phyloP scores from a whole-genome alignment of 2,888 invertebrate genomes.

The Chelonus formosanus region DNA sequence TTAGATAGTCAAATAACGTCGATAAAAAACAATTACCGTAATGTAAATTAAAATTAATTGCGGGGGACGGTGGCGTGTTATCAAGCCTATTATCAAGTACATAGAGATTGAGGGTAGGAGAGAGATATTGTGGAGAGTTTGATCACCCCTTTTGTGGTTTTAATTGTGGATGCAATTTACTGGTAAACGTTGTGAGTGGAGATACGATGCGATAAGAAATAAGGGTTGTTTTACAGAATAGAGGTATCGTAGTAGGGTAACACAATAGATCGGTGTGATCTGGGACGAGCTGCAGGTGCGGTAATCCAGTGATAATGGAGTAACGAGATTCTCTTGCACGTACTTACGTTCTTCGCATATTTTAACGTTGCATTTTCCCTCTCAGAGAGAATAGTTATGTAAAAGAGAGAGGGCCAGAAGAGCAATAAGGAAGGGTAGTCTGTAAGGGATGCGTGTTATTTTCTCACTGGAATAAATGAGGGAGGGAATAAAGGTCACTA shows the following conservation, averaged over 20 bases:
- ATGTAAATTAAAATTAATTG: no score
- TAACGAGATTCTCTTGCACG: conserved; percentile 60
- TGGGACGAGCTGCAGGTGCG: conserved; percentile 53
- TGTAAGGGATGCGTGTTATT: not conserved
- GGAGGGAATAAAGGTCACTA: conserved; percentile 6
- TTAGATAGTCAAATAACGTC: no score
- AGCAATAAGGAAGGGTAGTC: conserved; percentile 1
- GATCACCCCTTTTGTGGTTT: conserved; percentile 15
- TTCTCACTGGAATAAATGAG: not conserved
- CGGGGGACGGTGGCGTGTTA: no score
- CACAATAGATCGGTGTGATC: conserved; percentile 40
- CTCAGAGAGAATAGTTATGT: conserved; percentile 10
- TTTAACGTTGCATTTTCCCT: conserved; percentile 57
- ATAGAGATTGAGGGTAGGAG: not conserved
- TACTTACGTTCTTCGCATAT: conserved; percentile 58
- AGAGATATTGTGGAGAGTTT: not conserved
- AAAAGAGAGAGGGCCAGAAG: conserved; percentile 1
- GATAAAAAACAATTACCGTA: no score
- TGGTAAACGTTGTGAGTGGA: conserved; percentile 14
- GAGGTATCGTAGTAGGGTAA: conserved; percentile 10
- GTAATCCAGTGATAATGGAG: conserved; percentile 62
- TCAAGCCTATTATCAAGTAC: no score
- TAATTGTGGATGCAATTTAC: conserved; percentile 29
- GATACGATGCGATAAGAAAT: not conserved
- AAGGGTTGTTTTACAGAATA: conserved; percentile 1